Conservation (phyloP, 2,888 invertebrate species). For the Trileptium ribeirensis region DNA sequence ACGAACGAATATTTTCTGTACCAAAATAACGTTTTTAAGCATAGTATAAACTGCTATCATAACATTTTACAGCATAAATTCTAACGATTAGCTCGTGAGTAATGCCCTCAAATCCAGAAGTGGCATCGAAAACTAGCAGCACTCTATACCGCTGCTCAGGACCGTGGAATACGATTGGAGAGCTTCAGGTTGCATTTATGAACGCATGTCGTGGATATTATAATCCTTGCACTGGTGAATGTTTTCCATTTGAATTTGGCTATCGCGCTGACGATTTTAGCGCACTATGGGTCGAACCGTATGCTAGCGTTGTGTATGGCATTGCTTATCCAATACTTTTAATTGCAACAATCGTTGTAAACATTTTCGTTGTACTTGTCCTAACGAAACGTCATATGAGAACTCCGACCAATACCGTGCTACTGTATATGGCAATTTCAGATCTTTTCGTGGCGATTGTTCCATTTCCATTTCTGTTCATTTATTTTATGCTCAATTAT, state of each 20-base stretch:
- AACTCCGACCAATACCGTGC: conserved; percentile 80
- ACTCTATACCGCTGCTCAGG: no score
- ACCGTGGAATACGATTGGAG: no score
- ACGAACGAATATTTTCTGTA: no score
- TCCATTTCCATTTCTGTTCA: conserved; percentile 74
- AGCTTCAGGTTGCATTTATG: no score
- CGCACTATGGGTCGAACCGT: not conserved
- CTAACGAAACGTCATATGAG: conserved; percentile 78
- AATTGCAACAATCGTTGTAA: conserved; percentile 75
- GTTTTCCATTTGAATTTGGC: not conserved
- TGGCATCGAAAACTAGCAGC: no score
- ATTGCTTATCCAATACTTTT: conserved; percentile 62
- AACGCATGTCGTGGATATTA: not conserved
- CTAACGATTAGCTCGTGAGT: no score
- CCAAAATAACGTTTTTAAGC: no score
- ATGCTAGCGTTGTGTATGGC: conserved; percentile 5
- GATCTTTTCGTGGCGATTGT: conserved; percentile 83
- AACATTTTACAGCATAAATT: no score
- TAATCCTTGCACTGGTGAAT: conserved; percentile 12
- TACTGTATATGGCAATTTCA: conserved; percentile 83
- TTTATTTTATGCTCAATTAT: conserved; percentile 19
- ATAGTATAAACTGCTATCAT: no score
- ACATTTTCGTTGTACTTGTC: conserved; percentile 78
- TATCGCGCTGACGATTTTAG: not conserved
- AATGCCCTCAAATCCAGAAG: no score